Evolutionary conservation across 2,797 vertebrate species (phyloP), one percentile per base, ranked within the genome.

Genomic region (Rhinoraja longicauda): DNA sequence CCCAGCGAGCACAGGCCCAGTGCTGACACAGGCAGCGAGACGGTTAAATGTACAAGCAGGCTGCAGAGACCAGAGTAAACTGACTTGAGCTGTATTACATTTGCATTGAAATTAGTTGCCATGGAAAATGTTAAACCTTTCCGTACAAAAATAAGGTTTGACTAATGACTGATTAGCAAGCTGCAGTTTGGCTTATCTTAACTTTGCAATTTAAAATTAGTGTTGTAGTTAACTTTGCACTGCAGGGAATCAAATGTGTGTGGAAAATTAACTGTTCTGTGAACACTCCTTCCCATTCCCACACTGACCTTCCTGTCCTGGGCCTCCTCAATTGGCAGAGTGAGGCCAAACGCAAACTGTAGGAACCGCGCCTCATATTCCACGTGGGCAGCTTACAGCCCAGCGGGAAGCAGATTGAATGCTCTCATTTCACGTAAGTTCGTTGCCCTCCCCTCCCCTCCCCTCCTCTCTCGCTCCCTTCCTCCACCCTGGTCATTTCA

Each of bases 41-140:
- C 29, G 73, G 93, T 94, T 57, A 29, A 93, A 93, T 72, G 93
- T 93, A 92, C 93, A 93, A 95, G 93, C 93, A 95, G 93, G 94
- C 93, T 94, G 93, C 94, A 94, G 93, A 95, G 95, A 94, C 94
- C 53, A 95, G 93, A 93, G 92, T 93, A 93, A 86, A 93, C 92
- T 93, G 94, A 93, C 91, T 93, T 70, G 1, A 0, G 6, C 67
- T 93, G 62, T 78, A 36, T 93, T 94, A 92, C 90, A 95, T 95
- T 95, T 93, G 93, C 94, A 94, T 94, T 93, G 93, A 94, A 95
- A 95, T 94, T 93, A 94, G 90, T 72, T 94, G 94, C 93, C 93
- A 93, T 93, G 90, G 93, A 93, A 95, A 95, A 93, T 92, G 93
- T 75, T n/a, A 75, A 92, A 53, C 39, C 72, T 93, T 94, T 95